A percentile compares a stretch with the other conserved stretches of the same genome.
These are phyloP conservation scores for Magallana angulata DNA, from an alignment of 1,140 invertebrate species.

Conservation along the genomic window DNA sequence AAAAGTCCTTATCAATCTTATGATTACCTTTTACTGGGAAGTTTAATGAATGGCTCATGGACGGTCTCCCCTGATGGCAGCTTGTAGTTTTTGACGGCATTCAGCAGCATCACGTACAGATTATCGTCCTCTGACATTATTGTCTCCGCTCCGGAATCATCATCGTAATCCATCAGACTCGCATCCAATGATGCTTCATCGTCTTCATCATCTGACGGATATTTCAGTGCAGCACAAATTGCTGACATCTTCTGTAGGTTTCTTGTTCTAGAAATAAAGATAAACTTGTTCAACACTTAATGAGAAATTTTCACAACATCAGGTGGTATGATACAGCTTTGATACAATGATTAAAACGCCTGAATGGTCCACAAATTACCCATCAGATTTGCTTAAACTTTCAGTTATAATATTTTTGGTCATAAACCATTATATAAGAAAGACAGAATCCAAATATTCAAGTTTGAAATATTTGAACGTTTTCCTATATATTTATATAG, in stretches of 20 bases:
- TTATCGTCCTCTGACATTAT: conserved; percentile 68
- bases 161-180: conserved; percentile 67
- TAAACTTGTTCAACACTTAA: no score
- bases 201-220: conserved; percentile 81
- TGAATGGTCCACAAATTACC: no score
- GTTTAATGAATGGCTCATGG: conserved; percentile 94
- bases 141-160: conserved; percentile 71
- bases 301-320: no score
- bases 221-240: conserved; percentile 82
- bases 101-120: conserved; percentile 87
- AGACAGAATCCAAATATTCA: no score
- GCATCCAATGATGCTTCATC: conserved; percentile 67
- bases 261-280: background rate
- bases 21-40: conserved; percentile 87
- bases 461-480: no score
- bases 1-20: no score
- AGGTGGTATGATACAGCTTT: no score
- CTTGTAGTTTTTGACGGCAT: conserved; percentile 87
- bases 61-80: conserved; percentile 84
- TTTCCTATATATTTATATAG: no score
- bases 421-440: no score
- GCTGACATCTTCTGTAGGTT: conserved; percentile 46
- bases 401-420: no score
- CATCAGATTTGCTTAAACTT: no score
- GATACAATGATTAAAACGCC: no score